Base-by-base conservation (phyloP, 1,140 invertebrate species). In the Drosophila nikananu region DNA sequence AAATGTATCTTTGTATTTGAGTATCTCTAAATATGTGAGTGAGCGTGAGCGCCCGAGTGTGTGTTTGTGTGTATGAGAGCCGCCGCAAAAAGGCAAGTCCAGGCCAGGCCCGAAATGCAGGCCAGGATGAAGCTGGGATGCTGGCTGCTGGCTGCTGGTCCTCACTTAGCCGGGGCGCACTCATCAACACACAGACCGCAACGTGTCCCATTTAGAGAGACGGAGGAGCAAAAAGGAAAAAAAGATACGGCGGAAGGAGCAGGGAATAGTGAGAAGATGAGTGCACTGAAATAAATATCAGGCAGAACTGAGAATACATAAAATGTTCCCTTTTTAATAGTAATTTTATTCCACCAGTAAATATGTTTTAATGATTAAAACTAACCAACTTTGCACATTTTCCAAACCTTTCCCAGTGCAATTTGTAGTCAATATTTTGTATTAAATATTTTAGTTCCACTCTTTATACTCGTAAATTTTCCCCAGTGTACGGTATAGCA, bases 1-100 rank as follows among this genome's bases (percentile, higher is more conserved):
- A 90, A 90, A 86, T 90, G 86, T 90, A 90, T 90, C 86, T 90
- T 90, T 82, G 79, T 90, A 90, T 90, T 86, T 90, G 82, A 91
- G 86, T 90, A 90, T 90, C 86, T 89, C 84, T 90, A 90, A 89
- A 87, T 87, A 87, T 87, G 84, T 86, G 55, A 49, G 68, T 68
- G 65, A 68, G 62, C 63, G 32, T 2, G 21, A 21, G 19, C 19
- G 10, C 5, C 6, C 7, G 27, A 7, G 41, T 42, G 41, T 42
- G 39, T 41, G 39, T 42, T 17, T 41, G 39, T 64, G 65, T 48
- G 59, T 65, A 64, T 58, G 48, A 52, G 57, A 62, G 67, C 55
- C 49, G 89, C 81, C 86, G 71, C 86, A 90, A 90, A 90, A 81
- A 78, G 78, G 57, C 77, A 86, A 82, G 74, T 72, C 83, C 84